Evolutionary conservation across 2,113 vertebrate genomes (phyloP), one percentile per base, ranked within the genome.

Genomic region (Aplodontia rufa): DNA sequence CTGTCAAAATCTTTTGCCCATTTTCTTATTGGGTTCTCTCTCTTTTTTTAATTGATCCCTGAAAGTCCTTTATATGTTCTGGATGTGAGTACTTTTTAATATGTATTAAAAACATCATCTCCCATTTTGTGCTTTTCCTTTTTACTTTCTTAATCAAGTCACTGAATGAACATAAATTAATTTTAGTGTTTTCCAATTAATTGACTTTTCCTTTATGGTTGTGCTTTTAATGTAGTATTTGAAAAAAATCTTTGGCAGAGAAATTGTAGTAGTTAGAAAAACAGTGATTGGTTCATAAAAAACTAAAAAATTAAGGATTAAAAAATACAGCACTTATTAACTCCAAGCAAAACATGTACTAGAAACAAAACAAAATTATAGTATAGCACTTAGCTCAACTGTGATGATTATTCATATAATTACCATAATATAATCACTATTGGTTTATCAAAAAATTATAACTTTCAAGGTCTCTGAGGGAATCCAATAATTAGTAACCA

Each of bases 331-430:
- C 47, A 79, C 35, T 83, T 45, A 86, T 72, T 87, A 83, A 87
- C 78, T 85, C 42, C 28, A 84, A 14, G 51, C 22, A 24, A 53
- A 14, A 69, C 53, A 47, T 75, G 58, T 86, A 86, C 26, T 74
- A 42, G 62, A 97, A 83, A 83, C 40, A 87, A 88, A 92, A 75
- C 8, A 74, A 79, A 87, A 75, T 49, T 35, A 37, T 42, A 79
- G 40, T 66, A 83, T 28, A 87, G 32, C 40, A 79, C 28, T 93
- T 83, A 76, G 32, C 66, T 93, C 40, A 45, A 83, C 32, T 47
- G 16, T 87, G n/a, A 90, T 40, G 64, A 74, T 94, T 90, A 86
- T 90, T 66, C 83, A 74, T 35, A 79, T 4, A 74, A 53, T 83
- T 51, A 68, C 60, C 75, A 92, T 40, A 72, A 78, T 94, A 82